Evolutionary conservation across 1,140 invertebrate genomes (phyloP).

Genomic region (Cydia amplana): DNA sequence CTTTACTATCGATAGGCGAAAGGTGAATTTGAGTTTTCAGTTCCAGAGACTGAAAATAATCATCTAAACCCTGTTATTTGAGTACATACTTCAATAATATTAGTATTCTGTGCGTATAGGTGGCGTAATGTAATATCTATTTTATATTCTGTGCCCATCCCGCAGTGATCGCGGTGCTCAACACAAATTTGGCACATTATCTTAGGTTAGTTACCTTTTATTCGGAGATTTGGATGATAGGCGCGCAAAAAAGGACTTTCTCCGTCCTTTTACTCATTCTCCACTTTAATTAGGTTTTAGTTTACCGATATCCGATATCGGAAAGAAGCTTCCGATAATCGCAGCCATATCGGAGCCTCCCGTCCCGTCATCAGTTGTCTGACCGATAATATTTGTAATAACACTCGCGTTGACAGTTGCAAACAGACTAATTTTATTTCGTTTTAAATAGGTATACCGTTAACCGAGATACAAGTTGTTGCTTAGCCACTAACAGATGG

Average conservation of each 20-base stretch:
- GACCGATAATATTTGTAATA: no score
- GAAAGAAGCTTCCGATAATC: no score
- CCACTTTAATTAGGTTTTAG: no score
- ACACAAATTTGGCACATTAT: slow-evolving; percentile 11
- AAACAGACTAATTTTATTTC: no score
- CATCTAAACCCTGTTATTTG: background rate
- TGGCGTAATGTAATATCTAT: background rate
- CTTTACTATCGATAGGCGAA: background rate
- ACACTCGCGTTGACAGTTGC: no score
- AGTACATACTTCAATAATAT: background rate
- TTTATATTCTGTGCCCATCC: slow-evolving; percentile 1
- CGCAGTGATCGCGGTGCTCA: background rate
- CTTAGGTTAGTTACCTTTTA: background rate
- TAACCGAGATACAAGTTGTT: no score
- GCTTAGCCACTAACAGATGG: no score
- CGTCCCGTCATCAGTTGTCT: no score
- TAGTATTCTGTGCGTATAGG: background rate
- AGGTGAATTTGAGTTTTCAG: background rate
- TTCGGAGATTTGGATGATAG: background rate
- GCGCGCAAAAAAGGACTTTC: background rate
- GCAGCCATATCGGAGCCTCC: no score
- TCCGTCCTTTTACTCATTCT: background rate
- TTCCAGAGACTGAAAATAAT: background rate
- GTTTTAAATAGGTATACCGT: no score
- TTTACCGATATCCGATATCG: no score